A percentile compares a stretch with the other conserved stretches of the same genome.
Conservation (phyloP, 2,113 vertebrate genomes). For the Chionodraco myersi region DNA sequence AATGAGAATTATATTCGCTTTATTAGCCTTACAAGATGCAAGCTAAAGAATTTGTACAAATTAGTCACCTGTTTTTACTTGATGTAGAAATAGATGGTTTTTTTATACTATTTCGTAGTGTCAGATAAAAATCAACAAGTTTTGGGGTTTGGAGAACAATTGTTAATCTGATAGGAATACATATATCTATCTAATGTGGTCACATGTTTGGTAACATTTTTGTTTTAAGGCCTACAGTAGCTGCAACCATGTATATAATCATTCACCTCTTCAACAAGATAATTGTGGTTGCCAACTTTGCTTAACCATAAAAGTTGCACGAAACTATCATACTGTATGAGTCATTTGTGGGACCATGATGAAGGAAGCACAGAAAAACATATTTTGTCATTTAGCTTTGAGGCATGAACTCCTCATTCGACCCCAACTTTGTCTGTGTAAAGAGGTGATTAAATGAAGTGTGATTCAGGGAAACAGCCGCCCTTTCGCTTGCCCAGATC, state of each 20-base stretch:
- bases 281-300: not conserved
- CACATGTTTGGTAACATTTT: not conserved
- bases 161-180: no score
- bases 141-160: no score
- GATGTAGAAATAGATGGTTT: not conserved
- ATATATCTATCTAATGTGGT: no score
- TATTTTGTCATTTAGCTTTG: conserved; percentile 7
- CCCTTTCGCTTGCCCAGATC: conserved; percentile 15
- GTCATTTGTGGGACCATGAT: not conserved
- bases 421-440: not conserved
- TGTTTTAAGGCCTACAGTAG: not conserved
- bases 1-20: not conserved
- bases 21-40: not conserved
- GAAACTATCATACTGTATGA: not conserved
- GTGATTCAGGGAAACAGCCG: conserved; percentile 25
- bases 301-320: not conserved
- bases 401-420: not conserved
- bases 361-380: not conserved
- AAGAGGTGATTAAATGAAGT: conserved; percentile 47
- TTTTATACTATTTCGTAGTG: not conserved
- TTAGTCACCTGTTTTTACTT: not conserved
- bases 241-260: not conserved
- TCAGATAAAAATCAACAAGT: not conserved
- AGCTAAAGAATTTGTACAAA: not conserved
- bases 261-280: not conserved